These are phyloP conservation scores for Oceanites oceanicus DNA, from an alignment of 2,113 vertebrate genomes.

Conservation along the genomic window DNA sequence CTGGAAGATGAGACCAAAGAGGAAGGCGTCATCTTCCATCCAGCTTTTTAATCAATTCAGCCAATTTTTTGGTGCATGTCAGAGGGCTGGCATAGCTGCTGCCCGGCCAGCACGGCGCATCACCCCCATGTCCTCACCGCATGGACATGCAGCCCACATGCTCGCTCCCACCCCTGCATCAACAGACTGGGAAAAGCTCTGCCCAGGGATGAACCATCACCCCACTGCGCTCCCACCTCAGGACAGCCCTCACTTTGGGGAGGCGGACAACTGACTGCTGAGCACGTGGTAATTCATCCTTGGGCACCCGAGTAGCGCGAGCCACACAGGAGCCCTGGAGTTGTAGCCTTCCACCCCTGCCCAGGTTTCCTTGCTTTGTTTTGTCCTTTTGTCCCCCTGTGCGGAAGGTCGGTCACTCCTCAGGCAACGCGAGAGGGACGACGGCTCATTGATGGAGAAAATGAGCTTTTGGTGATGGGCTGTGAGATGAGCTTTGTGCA, in stretches of 20 bases:
- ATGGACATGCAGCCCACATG: rapidly evolving
- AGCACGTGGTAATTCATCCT: background rate
- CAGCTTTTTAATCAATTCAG: background rate
- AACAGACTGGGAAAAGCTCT: background rate
- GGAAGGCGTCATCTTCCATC: background rate
- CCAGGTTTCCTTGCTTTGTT: background rate
- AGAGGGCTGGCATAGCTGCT: background rate
- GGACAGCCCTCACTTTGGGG: background rate
- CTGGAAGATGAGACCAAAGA: background rate
- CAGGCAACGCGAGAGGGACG: background rate
- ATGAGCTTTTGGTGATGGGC: background rate
- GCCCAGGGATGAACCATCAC: background rate
- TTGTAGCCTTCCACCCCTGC: background rate
- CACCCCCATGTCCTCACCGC: background rate
- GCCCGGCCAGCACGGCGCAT: rapidly evolving
- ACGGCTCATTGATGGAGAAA: slow-evolving; percentile 12
- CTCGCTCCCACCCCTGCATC: background rate
- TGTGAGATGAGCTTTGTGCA: background rate
- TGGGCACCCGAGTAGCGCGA: background rate
- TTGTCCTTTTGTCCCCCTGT: background rate
- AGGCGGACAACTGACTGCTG: background rate
- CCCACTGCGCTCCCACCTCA: no score
- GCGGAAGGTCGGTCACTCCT: background rate
- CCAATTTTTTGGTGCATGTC: background rate
- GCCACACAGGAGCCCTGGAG: background rate